Evolutionary conservation across 2,113 vertebrate species (phyloP).

Genomic region (Uropsilus gracilis): DNA sequence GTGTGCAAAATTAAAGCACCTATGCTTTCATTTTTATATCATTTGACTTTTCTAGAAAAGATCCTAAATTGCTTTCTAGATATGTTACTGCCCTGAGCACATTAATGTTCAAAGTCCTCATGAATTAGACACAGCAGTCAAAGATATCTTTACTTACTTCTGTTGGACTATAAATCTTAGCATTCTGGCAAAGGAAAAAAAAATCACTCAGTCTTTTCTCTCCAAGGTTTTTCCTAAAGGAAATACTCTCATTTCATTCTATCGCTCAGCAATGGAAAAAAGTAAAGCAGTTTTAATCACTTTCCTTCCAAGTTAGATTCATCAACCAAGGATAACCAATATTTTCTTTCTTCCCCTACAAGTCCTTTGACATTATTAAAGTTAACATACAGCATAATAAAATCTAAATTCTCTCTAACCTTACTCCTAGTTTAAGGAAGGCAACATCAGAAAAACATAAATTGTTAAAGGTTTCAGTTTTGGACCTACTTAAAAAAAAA

Average conservation of each 20-base stretch:
- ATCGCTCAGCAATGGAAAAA: neutral
- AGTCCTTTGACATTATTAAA: conserved; percentile 42
- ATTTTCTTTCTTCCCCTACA: neutral
- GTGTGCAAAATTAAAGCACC: neutral
- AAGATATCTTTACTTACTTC: neutral
- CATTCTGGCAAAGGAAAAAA: neutral
- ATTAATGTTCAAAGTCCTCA: neutral
- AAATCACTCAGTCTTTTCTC: neutral
- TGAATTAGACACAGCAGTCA: neutral
- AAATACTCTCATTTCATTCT: no score
- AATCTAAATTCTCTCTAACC: conserved; percentile 35
- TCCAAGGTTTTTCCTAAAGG: neutral
- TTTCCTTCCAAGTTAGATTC: neutral
- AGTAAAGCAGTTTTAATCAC: neutral
- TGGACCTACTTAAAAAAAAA: conserved; percentile 53
- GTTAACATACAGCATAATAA: conserved; percentile 54
- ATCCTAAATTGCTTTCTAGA: neutral
- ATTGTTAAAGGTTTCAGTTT: conserved; percentile 43
- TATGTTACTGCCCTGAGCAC: neutral
- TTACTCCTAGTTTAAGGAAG: conserved; percentile 60
- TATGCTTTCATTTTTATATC: neutral
- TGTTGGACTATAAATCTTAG: neutral
- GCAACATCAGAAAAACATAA: conserved; percentile 54
- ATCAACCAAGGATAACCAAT: neutral
- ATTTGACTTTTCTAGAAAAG: neutral